Percentiles rank a stretch among this genome's conserved stretches.
These are phyloP conservation scores for Phallusia fumigata DNA, from an alignment of 23 tunicate genomes.

Conservation along the genomic window DNA sequence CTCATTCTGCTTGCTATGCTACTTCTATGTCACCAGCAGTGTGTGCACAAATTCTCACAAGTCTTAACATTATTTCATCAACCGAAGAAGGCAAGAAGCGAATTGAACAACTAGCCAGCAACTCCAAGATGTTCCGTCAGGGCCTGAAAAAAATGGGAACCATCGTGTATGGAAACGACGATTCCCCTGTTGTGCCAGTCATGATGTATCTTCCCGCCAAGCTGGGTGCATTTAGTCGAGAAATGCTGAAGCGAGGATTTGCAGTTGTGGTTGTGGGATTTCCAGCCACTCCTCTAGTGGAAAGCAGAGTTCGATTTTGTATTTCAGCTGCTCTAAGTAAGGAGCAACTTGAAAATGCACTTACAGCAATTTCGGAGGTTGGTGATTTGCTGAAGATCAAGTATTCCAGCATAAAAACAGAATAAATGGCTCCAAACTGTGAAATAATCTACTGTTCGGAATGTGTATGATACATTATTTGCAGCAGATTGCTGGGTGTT, in stretches of 20 bases:
- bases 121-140: constrained; percentile 64
- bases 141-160: constrained; percentile 72
- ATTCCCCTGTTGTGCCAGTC: constrained; percentile 90
- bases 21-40: constrained; percentile 89
- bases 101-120: constrained; percentile 54
- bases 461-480: too few species aligned
- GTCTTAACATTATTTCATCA: constrained; percentile 49
- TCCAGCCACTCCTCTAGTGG: constrained; percentile 89
- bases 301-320: constrained; percentile 81
- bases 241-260: constrained; percentile 78
- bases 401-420: constrained; percentile 21
- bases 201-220: constrained; percentile 71
- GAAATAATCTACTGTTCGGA: neutral
- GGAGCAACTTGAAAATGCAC: constrained; percentile 66
- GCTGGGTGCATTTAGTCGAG: constrained; percentile 74
- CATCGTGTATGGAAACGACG: constrained; percentile 89
- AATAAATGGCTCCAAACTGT: neutral
- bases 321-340: constrained; percentile 79
- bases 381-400: constrained; percentile 52
- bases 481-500: too few species aligned
- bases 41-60: constrained; percentile 53
- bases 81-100: constrained; percentile 68
- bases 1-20: constrained; percentile 89
- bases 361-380: constrained; percentile 46
- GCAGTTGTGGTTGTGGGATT: constrained; percentile 94